Percentiles rank a stretch among this genome's conserved stretches.
Evolutionary conservation across 2,797 vertebrate species (phyloP).

Genomic region (Amblyraja radiata): DNA sequence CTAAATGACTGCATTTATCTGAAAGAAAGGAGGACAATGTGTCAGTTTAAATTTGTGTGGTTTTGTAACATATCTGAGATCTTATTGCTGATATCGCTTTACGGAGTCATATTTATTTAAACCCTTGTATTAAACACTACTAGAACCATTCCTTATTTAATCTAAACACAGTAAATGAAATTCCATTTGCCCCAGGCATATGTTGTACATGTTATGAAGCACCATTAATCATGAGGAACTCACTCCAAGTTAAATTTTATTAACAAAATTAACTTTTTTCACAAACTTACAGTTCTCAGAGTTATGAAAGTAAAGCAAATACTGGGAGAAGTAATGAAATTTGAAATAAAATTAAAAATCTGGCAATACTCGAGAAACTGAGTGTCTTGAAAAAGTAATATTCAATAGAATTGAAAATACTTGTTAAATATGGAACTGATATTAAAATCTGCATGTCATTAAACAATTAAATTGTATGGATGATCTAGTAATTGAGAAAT

Average conservation of each 20-base stretch:
- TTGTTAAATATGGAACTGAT: background rate
- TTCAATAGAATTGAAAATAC: background rate
- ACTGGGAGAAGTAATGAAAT: no score
- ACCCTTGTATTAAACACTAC: background rate
- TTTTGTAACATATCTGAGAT: background rate
- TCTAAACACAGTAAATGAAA: constrained; percentile 16
- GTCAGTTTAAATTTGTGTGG: background rate
- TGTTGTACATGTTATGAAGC: background rate
- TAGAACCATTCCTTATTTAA: background rate
- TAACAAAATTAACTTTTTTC: background rate
- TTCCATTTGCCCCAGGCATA: background rate
- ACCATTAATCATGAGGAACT: background rate
- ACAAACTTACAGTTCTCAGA: background rate
- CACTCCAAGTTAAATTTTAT: background rate
- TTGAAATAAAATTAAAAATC: no score
- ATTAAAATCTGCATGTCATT: background rate
- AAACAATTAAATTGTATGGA: background rate
- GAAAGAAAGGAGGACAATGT: background rate
- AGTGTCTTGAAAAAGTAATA: background rate
- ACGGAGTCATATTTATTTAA: background rate
- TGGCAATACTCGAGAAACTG: no score
- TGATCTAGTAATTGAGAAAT: background rate
- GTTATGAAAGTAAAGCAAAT: background rate
- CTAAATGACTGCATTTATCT: background rate
- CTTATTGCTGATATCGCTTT: background rate